Conservation (phyloP, 1,140 invertebrate species). For the Drosophila lini region DNA sequence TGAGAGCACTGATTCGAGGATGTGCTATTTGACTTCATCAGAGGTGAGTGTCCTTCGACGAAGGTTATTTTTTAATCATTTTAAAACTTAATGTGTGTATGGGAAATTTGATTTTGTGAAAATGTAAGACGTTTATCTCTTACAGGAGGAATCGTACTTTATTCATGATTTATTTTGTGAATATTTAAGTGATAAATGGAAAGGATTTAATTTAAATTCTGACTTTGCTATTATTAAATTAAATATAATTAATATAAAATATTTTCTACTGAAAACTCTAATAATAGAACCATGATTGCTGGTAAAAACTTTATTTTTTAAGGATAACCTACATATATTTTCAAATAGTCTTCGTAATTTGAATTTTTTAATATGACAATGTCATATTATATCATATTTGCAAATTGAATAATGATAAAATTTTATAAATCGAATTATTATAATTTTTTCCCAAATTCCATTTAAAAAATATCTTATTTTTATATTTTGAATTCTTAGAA, state of each 20-base stretch:
- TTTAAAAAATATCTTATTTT: not conserved
- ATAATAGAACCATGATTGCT: not conserved
- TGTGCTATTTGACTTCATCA: conserved; percentile 97
- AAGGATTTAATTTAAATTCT: too few relatives aligned
- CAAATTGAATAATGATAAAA: rapidly evolving
- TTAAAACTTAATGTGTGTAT: conserved; percentile 2
- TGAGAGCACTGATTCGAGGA: conserved; percentile 95
- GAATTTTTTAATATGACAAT: not conserved
- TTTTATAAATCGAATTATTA: too few relatives aligned
- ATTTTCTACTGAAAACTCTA: not conserved
- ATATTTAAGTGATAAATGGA: too few relatives aligned
- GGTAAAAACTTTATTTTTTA: not conserved
- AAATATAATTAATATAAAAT: not conserved
- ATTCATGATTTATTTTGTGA: too few relatives aligned
- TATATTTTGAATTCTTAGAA: not conserved
- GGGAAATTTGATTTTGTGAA: not conserved
- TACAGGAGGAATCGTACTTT: too few relatives aligned
- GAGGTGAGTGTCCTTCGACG: conserved; percentile 91
- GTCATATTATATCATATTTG: not conserved
- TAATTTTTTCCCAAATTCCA: not conserved
- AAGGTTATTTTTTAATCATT: not conserved
- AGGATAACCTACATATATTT: too few relatives aligned
- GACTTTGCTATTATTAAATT: too few relatives aligned
- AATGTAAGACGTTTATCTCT: too few relatives aligned
- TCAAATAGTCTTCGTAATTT: too few relatives aligned